Percentiles rank a stretch among this genome's conserved stretches.
Evolutionary conservation across 2,113 vertebrate species (phyloP).

Genomic region (Onychostruthus taczanowskii): DNA sequence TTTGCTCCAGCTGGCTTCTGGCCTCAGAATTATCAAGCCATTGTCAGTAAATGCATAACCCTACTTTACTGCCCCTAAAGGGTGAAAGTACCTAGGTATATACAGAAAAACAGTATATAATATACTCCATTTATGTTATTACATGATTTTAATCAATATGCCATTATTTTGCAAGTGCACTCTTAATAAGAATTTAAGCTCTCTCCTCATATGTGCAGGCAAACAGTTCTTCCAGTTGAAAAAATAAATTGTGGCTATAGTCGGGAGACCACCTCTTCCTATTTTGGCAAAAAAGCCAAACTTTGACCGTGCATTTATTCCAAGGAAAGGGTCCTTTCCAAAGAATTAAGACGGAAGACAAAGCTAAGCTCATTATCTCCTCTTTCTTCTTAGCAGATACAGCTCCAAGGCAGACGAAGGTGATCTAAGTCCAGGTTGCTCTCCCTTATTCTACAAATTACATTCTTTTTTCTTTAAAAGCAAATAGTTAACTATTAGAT

Average conservation of each 20-base stretch:
- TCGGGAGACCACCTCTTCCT: fast-evolving
- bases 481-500: not conserved
- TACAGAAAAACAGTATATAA: not conserved
- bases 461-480: not conserved
- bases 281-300: not conserved
- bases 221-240: not conserved
- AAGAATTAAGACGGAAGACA: not conserved
- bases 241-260: not conserved
- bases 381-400: not conserved
- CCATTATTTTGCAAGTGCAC: not conserved
- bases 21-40: not conserved
- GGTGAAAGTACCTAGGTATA: not conserved
- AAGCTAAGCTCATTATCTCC: not conserved
- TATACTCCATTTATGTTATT: not conserved
- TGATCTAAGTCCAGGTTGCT: not conserved
- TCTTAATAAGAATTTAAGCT: not conserved
- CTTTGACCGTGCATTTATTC: not conserved
- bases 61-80: not conserved
- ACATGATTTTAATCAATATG: not conserved
- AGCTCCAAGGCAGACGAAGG: not conserved
- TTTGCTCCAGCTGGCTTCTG: not conserved
- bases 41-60: not conserved
- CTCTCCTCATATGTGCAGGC: not conserved
- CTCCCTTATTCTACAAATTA: not conserved
- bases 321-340: not conserved